A percentile compares a stretch with the other conserved stretches of the same genome.
phyloP scores from a whole-genome alignment of 2,888 invertebrate species.

The Catocala fraxini region DNA sequence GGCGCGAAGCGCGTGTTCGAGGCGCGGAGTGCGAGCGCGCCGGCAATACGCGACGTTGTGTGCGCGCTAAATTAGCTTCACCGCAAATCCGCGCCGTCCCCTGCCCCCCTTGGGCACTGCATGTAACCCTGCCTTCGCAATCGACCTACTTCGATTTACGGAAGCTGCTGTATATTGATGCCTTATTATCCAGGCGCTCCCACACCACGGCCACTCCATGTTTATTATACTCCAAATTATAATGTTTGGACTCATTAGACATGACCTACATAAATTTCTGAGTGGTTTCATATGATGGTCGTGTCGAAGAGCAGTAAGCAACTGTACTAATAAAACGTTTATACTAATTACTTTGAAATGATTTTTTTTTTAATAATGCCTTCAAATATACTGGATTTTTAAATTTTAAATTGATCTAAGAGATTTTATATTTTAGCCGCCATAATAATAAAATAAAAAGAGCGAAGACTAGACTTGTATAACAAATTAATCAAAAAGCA shows the following conservation, averaged over 20 bases:
- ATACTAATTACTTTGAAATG: neutral
- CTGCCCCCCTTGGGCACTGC: slow-evolving; percentile 68
- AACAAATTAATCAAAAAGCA: neutral
- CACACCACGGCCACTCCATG: slow-evolving; percentile 48
- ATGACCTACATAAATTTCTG: slow-evolving; percentile 52
- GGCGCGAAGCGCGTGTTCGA: slow-evolving; percentile 66
- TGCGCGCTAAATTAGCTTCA: slow-evolving; percentile 80
- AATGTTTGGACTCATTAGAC: slow-evolving; percentile 45
- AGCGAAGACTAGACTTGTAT: too few relatives aligned
- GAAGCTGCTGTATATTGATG: slow-evolving; percentile 68
- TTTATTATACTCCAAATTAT: slow-evolving; percentile 54
- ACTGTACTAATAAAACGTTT: neutral
- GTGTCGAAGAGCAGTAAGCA: slow-evolving; percentile 2
- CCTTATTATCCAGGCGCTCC: slow-evolving; percentile 38
- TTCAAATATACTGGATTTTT: neutral
- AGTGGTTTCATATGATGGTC: neutral
- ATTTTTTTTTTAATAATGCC: neutral
- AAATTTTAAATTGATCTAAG: neutral
- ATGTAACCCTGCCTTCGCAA: slow-evolving; percentile 78
- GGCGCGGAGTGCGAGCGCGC: slow-evolving; percentile 72
- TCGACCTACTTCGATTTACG: slow-evolving; percentile 81
- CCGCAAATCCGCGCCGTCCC: slow-evolving; percentile 69
- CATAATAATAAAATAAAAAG: too few relatives aligned
- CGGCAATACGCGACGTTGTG: slow-evolving; percentile 82
- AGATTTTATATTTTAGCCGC: too few relatives aligned